These are phyloP conservation scores for Laothoe populi DNA, from an alignment of 2,888 invertebrate species.

Conservation along the genomic window DNA sequence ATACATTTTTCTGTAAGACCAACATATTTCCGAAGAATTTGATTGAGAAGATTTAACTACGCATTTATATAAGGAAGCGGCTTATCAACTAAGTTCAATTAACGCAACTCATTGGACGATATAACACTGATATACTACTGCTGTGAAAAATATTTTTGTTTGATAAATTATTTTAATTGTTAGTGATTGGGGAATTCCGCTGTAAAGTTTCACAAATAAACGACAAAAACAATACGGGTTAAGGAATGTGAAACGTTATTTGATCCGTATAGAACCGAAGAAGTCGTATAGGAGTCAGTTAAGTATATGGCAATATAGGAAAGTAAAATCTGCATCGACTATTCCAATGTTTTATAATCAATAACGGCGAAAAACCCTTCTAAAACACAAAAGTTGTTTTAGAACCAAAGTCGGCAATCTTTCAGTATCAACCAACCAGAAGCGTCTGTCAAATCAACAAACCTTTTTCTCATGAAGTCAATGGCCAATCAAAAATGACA, in stretches of 20 bases:
- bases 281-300: too few relatives aligned
- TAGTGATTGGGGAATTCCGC: background rate
- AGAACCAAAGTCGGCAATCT: too few relatives aligned
- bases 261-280: too few relatives aligned
- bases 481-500: too few relatives aligned
- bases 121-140: background rate
- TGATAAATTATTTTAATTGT: background rate
- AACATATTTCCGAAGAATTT: background rate
- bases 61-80: constrained; percentile 6
- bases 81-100: background rate
- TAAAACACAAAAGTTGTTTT: too few relatives aligned
- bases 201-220: background rate
- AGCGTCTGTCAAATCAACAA: too few relatives aligned
- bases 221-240: background rate
- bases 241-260: background rate
- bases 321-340: too few relatives aligned
- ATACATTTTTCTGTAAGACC: constrained; percentile 3
- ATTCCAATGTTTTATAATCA: too few relatives aligned
- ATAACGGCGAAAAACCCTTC: too few relatives aligned
- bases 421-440: too few relatives aligned
- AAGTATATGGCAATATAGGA: too few relatives aligned
- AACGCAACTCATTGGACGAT: background rate
- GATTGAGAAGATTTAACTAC: background rate
- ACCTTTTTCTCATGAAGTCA: too few relatives aligned
- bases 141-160: background rate